Evolutionary conservation across 2,797 vertebrate genomes (phyloP).

Genomic region (Arnoldichthys spilopterus): DNA sequence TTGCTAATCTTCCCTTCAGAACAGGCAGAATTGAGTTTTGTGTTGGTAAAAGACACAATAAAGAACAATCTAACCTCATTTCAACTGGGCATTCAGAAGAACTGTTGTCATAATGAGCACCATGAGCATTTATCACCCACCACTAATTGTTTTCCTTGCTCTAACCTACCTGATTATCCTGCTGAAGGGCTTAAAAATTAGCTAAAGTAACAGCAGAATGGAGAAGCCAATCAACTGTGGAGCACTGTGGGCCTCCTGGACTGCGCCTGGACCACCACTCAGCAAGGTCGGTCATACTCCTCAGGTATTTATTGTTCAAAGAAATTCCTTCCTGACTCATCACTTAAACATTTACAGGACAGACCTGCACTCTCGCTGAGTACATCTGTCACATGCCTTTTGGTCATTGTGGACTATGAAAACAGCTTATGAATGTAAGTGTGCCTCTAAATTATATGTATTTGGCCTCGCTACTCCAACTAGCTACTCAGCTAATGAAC

Average conservation of each 20-base stretch:
- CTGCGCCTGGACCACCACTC: background rate
- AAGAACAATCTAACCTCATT: too few relatives aligned
- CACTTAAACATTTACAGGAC: slow-evolving; percentile 33
- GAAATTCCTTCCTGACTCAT: slow-evolving; percentile 15
- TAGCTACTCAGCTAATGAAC: too few relatives aligned
- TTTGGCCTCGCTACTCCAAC: background rate
- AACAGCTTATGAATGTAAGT: background rate
- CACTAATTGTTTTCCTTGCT: background rate
- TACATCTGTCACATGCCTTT: background rate
- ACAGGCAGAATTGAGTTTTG: too few relatives aligned
- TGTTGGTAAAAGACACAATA: too few relatives aligned
- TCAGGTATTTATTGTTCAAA: background rate
- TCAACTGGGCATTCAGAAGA: too few relatives aligned
- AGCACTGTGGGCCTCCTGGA: background rate
- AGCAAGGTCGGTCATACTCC: background rate
- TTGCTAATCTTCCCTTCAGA: too few relatives aligned
- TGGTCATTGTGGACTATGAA: background rate
- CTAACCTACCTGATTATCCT: background rate
- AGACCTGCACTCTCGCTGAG: background rate
- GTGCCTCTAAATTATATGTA: background rate
- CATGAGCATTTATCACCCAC: too few relatives aligned
- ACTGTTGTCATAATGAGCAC: too few relatives aligned
- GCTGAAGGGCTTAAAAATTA: background rate
- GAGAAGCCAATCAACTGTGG: background rate
- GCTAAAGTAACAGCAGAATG: background rate